Base-by-base conservation (phyloP, 1,140 invertebrate species). In the Eufriesea mexicana region DNA sequence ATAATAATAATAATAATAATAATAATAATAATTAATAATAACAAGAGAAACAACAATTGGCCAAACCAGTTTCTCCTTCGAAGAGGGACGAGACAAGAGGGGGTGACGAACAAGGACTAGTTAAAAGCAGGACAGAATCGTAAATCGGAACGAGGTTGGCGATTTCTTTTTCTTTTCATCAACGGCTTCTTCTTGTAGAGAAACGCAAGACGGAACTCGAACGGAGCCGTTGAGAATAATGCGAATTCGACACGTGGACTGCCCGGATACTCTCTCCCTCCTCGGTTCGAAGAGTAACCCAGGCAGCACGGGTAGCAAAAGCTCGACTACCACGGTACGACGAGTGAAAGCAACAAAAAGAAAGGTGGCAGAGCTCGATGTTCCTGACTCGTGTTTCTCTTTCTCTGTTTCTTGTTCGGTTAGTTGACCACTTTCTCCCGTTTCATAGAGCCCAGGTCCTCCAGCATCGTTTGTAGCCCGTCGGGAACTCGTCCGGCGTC, bases 401-500 rank as follows among this genome's bases (percentile, higher is more conserved):
- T 61, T 74, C 54, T 20, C 5, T 78, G 59, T 78, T 74, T 57
- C 75, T 67, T 25, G 49, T 49, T 84, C 70, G 68, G 54, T 76
- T 88, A 88, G 75, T 83, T 85, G 83, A 84, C 87, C 66, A 88
- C 83, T 23, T 94, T 93, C 91, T 96, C 96, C 90, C 95, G 94
- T 90, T 97, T 96, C 16, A 97, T 90, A 67, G 95, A 91, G 54
- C 95, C 96, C 83, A 96, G 91, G 86, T 98, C 97, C 89, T 97
- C 96, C 42, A 98, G 93, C 86, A 98, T 94, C 55, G 95, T 95
- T 85, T 97, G 95, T 72, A 98, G 94, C 55, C 96, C 97, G 85
- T 98, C 97, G 20, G 97, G 97, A 84, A 97, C 94, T 81, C 95
- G 95, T 55, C 97, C 97, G 90, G 97, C 96, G 89, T 97, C 97